These are phyloP conservation scores for Amiota minor DNA, from an alignment of 2,888 invertebrate species.

Conservation along the genomic window DNA sequence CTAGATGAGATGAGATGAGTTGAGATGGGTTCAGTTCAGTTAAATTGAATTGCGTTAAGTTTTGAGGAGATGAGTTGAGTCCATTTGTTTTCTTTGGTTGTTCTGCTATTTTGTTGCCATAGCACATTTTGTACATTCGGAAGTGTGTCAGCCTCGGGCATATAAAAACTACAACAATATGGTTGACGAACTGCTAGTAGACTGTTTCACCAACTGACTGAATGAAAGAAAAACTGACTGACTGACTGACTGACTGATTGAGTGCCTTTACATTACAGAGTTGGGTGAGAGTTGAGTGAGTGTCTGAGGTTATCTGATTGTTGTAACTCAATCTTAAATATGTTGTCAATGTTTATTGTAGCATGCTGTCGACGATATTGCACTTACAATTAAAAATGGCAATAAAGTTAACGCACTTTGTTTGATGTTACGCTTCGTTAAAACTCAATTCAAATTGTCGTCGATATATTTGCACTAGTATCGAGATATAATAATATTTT, in stretches of 20 bases:
- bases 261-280: no score
- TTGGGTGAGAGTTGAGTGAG: constrained; percentile 11
- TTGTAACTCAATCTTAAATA: constrained; percentile 51
- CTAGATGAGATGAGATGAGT: constrained; percentile 16
- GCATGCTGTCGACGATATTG: background rate
- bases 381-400: constrained; percentile 15
- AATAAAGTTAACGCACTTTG: constrained; percentile 6
- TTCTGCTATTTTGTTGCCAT: constrained; percentile 3
- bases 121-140: constrained; percentile 14
- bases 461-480: background rate
- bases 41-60: background rate
- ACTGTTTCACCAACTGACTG: no score
- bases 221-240: no score
- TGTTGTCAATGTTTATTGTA: constrained; percentile 48
- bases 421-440: background rate
- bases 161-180: background rate
- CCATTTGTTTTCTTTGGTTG: constrained; percentile 2
- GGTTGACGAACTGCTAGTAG: no score
- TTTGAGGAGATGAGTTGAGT: background rate
- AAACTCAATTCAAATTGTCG: constrained; percentile 24
- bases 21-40: background rate
- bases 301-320: constrained; percentile 33
- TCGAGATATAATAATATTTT: background rate
- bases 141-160: constrained; percentile 49
- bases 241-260: no score